Percentiles rank a stretch among this genome's conserved stretches.
These are phyloP conservation scores for Ctenosaura bakeri DNA, from an alignment of 2,797 vertebrate species.

Conservation along the genomic window DNA sequence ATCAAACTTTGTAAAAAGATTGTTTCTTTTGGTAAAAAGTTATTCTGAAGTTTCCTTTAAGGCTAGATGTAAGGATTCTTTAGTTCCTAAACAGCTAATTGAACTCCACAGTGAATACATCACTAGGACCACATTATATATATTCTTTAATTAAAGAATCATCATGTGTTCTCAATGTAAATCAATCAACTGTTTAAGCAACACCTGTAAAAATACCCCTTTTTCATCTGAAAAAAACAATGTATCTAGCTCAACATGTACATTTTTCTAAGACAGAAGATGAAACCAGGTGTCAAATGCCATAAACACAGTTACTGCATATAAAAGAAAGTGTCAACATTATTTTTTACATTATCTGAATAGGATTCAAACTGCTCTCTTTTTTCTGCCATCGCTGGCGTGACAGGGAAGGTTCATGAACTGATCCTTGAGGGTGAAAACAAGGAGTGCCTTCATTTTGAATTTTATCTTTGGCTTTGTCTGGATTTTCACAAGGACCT, in stretches of 20 bases:
- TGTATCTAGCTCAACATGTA: background rate
- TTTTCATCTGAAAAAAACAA: background rate
- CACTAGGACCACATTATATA: background rate
- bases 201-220: background rate
- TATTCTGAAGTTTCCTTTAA: conserved; percentile 6
- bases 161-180: background rate
- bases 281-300: background rate
- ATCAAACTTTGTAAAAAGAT: conserved; percentile 7
- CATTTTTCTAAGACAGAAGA: background rate
- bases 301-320: background rate
- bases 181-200: background rate
- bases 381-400: conserved; percentile 76
- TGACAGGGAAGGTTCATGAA: conserved; percentile 82
- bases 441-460: conserved; percentile 39
- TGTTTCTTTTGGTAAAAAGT: background rate
- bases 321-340: background rate
- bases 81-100: conserved; percentile 6
- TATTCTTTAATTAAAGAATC: background rate
- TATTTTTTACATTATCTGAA: conserved; percentile 76
- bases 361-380: conserved; percentile 63
- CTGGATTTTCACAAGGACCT: conserved; percentile 57
- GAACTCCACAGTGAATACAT: background rate
- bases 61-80: conserved; percentile 2
- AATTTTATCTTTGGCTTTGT: conserved; percentile 41
- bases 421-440: conserved; percentile 71